Evolutionary conservation across 2,797 vertebrate species (phyloP).

Genomic region (Halcyon smyrnensis): DNA sequence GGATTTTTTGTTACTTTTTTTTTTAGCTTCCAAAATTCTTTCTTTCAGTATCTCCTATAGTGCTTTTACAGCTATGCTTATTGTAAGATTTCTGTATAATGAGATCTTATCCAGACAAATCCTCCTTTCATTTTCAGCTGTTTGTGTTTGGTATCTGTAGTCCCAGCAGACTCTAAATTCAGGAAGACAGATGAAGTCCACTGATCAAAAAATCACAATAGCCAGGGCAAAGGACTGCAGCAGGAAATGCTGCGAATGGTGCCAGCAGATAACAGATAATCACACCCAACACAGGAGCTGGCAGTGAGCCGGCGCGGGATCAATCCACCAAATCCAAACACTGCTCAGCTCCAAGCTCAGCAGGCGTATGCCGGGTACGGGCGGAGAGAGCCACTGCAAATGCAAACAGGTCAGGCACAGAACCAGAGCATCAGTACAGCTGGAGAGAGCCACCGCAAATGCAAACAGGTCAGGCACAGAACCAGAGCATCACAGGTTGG

Average conservation of each 20-base stretch:
- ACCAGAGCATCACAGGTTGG: neutral
- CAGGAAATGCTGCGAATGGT: rapidly evolving
- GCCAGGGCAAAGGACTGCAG: neutral
- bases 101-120: neutral
- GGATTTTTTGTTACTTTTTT: neutral
- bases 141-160: neutral
- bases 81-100: neutral
- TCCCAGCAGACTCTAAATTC: neutral
- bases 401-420: rapidly evolving
- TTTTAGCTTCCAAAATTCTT: neutral
- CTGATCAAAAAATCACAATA: neutral
- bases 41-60: neutral
- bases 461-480: rapidly evolving
- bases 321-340: rapidly evolving
- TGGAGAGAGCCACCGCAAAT: rapidly evolving
- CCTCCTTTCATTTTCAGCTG: neutral
- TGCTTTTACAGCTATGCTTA: neutral
- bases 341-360: neutral
- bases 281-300: rapidly evolving
- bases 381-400: rapidly evolving
- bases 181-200: neutral
- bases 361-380: rapidly evolving
- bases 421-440: too few relatives aligned
- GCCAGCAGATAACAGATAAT: rapidly evolving
- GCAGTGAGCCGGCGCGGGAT: rapidly evolving